A percentile compares a stretch with the other conserved stretches of the same genome.
These are phyloP conservation scores for Ethmia dodecea DNA, from an alignment of 2,888 invertebrate genomes.

Conservation along the genomic window DNA sequence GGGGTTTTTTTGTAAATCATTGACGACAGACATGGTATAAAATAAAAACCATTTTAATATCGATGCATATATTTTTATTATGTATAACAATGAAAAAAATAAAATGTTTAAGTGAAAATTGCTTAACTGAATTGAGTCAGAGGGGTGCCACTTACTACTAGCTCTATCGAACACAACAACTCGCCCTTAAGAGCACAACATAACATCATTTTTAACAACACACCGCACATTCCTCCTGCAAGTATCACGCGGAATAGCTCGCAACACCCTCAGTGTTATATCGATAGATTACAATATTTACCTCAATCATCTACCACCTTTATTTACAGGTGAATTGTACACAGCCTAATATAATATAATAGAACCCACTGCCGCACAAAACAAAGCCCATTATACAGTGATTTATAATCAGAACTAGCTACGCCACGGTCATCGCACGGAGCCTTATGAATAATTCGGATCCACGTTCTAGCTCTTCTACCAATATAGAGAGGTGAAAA, in stretches of 20 bases:
- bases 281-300: conserved; percentile 50
- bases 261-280: background rate
- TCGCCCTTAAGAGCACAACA: conserved; percentile 36
- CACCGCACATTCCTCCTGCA: conserved; percentile 41
- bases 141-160: conserved; percentile 46
- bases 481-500: background rate
- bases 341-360: conserved; percentile 68
- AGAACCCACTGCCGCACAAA: conserved; percentile 58
- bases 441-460: conserved; percentile 24
- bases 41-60: conserved; percentile 49
- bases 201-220: conserved; percentile 42
- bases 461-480: conserved; percentile 5
- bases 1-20: background rate
- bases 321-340: conserved; percentile 59
- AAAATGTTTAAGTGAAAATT: conserved; percentile 61
- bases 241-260: conserved; percentile 38
- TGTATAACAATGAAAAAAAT: conserved; percentile 71
- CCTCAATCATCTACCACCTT: conserved; percentile 44
- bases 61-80: conserved; percentile 70
- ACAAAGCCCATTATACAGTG: conserved; percentile 34
- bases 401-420: conserved; percentile 10
- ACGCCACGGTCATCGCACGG: conserved; percentile 41
- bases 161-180: conserved; percentile 47
- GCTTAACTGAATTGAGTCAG: conserved; percentile 60
- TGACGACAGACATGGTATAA: conserved; percentile 1